Base-by-base conservation (phyloP, 2,113 vertebrate genomes). In the Alethe castanea region DNA sequence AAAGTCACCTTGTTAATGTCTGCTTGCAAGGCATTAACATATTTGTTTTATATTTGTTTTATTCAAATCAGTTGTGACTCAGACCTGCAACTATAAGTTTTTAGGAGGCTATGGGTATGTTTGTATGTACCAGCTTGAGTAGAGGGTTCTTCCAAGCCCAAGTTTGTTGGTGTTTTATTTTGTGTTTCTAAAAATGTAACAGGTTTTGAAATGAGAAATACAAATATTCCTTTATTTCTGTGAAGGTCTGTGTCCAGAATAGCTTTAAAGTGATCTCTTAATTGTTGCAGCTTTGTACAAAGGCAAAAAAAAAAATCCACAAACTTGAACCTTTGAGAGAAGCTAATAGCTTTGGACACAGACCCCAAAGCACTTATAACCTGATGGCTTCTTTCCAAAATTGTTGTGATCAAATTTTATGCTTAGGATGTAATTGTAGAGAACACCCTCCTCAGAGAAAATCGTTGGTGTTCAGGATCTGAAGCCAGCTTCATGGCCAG, bases 341-440 rank as follows among this genome's bases (percentile, higher is more conserved):
- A 74, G 17, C 31, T 57, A 44, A 44, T 17, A 44, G 15, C 11
- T 85, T 70, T 88, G 65, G 18, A 64, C 20, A 11, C 13, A 12
- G 12, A 28, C 31, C 14, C 36, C 24, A 52, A 47, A 92, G 17
- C 33, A 12, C n/a, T 66, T 67, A 18, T 0, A 72, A 40, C 14
- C 19, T 71, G 33, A 45, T 74, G 33, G 8, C 38, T 74, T 78
- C 45, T 73, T 61, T 84, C 47, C 65, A 66, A 4, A 86, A 44
- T 36, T 29, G 24, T 3, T 57, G 33, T 0, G 0, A 9, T 71
- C 0, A 0, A 64, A 31, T 71, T 74, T 79, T 67, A 35, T 79
- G 45, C 9, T 72, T 71, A 40, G 12, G 15, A 52, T 61, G 19
- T 82, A n/a, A 26, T 61, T 61, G 33, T n/a, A 69, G 45, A 65